Evolutionary conservation across 1,140 invertebrate species (phyloP).

Genomic region (Drosophila dunni): DNA sequence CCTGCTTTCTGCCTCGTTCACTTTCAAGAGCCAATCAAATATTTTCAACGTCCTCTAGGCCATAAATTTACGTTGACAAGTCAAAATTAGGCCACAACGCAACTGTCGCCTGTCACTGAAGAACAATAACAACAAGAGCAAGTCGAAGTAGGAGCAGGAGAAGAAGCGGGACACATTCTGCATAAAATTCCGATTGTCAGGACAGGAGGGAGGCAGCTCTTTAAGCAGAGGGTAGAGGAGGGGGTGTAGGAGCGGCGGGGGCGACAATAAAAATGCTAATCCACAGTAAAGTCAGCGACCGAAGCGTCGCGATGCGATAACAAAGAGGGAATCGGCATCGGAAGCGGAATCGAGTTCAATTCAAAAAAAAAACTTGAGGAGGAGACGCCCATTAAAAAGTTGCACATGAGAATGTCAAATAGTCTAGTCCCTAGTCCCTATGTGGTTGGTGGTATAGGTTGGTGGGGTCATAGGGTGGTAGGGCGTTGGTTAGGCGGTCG

Average conservation of each 20-base stretch:
- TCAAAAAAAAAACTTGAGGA: slow-evolving; percentile 8
- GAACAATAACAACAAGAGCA: slow-evolving; percentile 19
- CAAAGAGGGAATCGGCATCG: slow-evolving; percentile 37
- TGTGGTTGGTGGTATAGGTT: not conserved
- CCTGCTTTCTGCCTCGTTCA: slow-evolving; percentile 19
- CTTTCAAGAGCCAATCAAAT: slow-evolving; percentile 67
- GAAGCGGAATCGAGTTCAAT: slow-evolving; percentile 26
- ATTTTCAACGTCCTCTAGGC: slow-evolving; percentile 65
- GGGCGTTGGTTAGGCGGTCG: slow-evolving; percentile 30
- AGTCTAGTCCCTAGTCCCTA: slow-evolving; percentile 27
- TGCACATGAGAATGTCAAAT: slow-evolving; percentile 32
- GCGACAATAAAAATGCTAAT: slow-evolving; percentile 73
- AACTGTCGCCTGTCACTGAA: slow-evolving; percentile 17
- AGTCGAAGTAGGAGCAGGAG: not conserved
- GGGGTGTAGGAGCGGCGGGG: not conserved
- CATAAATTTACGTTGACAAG: slow-evolving; percentile 71
- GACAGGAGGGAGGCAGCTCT: not conserved
- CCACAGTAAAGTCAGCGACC: slow-evolving; percentile 50
- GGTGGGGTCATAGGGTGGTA: slow-evolving; percentile 4
- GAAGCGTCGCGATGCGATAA: slow-evolving; percentile 32
- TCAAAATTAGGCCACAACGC: slow-evolving; percentile 62
- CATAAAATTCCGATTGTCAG: slow-evolving; percentile 39
- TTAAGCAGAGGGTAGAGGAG: not conserved
- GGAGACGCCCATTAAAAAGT: slow-evolving; percentile 68
- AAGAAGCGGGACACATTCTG: slow-evolving; percentile 44